These are phyloP conservation scores for Gambusia yucatana DNA, from an alignment of 2,797 vertebrate genomes.

Conservation along the genomic window DNA sequence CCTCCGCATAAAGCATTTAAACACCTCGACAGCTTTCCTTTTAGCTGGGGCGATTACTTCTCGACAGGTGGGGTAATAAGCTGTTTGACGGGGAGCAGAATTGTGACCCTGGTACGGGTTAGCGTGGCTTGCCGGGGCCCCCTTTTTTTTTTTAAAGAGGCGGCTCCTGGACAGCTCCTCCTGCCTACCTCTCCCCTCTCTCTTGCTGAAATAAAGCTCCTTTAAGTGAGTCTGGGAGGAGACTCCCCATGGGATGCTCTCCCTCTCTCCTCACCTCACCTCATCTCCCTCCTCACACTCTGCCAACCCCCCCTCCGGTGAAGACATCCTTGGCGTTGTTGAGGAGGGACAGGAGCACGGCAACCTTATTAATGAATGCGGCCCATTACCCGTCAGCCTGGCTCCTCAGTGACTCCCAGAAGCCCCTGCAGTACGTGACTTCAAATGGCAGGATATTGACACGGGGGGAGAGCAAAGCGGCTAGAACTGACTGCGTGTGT, in stretches of 20 bases:
- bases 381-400: constrained; percentile 99
- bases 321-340: constrained; percentile 94
- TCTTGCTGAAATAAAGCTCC: constrained; percentile 96
- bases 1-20: constrained; percentile 86
- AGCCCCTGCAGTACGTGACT: constrained; percentile 99
- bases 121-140: constrained; percentile 72
- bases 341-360: constrained; percentile 94
- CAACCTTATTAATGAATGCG: constrained; percentile 99
- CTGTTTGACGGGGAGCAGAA: constrained; percentile 90
- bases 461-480: constrained; percentile 92
- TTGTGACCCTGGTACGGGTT: constrained; percentile 88
- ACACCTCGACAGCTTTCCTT: constrained; percentile 81
- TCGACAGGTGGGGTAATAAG: constrained; percentile 97
- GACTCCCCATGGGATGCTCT: constrained; percentile 73
- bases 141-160: constrained; percentile 53
- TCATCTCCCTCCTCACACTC: constrained; percentile 60
- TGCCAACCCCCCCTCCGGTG: constrained; percentile 71
- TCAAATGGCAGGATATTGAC: constrained; percentile 99
- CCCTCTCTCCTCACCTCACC: constrained; percentile 52
- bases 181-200: constrained; percentile 88
- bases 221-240: constrained; percentile 95
- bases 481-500: constrained; percentile 65
- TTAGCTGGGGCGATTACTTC: constrained; percentile 93
- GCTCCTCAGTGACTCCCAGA: constrained; percentile 96
- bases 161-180: constrained; percentile 73